phyloP scores from a whole-genome alignment of 2,113 vertebrate species.

The Tragulus kanchil region DNA sequence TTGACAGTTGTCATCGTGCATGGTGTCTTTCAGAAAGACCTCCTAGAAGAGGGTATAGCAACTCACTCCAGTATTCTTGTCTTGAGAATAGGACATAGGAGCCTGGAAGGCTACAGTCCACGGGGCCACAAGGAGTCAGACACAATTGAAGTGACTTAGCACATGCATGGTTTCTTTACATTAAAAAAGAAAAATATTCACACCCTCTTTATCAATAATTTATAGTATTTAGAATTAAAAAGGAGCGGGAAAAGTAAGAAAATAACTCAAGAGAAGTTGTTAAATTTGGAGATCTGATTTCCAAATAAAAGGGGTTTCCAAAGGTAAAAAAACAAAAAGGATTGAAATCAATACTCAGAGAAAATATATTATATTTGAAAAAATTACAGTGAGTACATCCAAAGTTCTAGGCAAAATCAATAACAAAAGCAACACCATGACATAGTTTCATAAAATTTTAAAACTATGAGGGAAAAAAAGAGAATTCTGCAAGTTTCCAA shows the following conservation, averaged over 20 bases:
- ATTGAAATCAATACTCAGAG: slow-evolving; percentile 51
- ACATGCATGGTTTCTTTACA: slow-evolving; percentile 29
- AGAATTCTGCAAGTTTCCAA: slow-evolving; percentile 64
- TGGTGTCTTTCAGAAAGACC: too few species aligned
- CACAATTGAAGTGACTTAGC: too few species aligned
- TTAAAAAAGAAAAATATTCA: background rate
- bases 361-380: slow-evolving; percentile 40
- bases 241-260: background rate
- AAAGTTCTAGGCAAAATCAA: slow-evolving; percentile 64
- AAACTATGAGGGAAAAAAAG: background rate
- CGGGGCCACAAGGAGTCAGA: too few species aligned
- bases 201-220: background rate
- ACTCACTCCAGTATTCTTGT: too few species aligned
- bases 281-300: slow-evolving; percentile 58
- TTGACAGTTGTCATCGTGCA: background rate
- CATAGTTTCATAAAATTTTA: slow-evolving; percentile 68
- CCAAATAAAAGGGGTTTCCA: slow-evolving; percentile 9
- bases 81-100: too few species aligned
- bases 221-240: background rate
- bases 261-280: slow-evolving; percentile 42
- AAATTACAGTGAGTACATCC: background rate
- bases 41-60: too few species aligned
- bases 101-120: too few species aligned
- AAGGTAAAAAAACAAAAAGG: background rate
- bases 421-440: slow-evolving; percentile 59